These are phyloP conservation scores for Latheticus oryzae DNA, from an alignment of 2,888 invertebrate genomes.

Conservation along the genomic window DNA sequence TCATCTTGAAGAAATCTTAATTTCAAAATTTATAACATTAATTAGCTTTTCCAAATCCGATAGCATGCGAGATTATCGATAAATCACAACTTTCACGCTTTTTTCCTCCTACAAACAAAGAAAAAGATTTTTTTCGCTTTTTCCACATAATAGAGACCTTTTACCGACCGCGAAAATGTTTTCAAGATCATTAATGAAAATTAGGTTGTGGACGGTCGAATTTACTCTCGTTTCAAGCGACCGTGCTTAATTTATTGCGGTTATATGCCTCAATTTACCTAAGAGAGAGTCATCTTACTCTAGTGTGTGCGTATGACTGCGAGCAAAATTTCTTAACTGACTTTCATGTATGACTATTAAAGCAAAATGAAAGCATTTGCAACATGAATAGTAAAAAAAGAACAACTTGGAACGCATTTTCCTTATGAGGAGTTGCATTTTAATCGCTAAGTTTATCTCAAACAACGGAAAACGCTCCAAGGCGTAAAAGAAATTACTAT, in stretches of 20 bases:
- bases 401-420: conserved; percentile 16
- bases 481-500: no score
- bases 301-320: conserved; percentile 42
- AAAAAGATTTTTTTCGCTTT: conserved; percentile 21
- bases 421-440: conserved; percentile 15
- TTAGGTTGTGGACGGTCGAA: conserved; percentile 29
- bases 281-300: conserved; percentile 40
- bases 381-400: conserved; percentile 8
- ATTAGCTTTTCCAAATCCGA: not conserved
- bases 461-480: no score
- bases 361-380: conserved; percentile 40
- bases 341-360: conserved; percentile 39
- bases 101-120: conserved; percentile 1
- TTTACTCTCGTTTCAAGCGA: conserved; percentile 32
- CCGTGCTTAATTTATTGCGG: conserved; percentile 36
- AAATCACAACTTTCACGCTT: conserved; percentile 18
- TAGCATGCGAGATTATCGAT: conserved; percentile 1
- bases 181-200: conserved; percentile 27
- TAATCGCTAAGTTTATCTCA: no score
- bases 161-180: conserved; percentile 26
- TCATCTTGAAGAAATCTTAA: conserved; percentile 9
- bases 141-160: not conserved
- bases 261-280: conserved; percentile 26
- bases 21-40: not conserved
- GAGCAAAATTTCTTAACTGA: conserved; percentile 49